Base-by-base conservation (phyloP, 2,888 invertebrate genomes). In the Branchellion lobata region DNA sequence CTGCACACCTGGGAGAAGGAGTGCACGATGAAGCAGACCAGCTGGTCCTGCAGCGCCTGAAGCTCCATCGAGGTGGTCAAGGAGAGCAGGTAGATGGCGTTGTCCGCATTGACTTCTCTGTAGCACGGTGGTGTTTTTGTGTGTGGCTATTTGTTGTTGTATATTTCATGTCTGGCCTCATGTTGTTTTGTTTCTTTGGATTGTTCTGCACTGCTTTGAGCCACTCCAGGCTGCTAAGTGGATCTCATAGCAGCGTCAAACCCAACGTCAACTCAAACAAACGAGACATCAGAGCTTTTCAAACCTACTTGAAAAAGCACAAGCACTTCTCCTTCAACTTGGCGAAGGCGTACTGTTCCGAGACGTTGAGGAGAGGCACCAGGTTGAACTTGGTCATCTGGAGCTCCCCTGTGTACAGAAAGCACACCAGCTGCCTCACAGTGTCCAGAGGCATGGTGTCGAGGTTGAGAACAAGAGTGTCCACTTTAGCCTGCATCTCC, bases 271-370 rank as follows among this genome's bases (percentile, higher is more conserved):
- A n/a, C n/a, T n/a, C n/a, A n/a, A n/a, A n/a, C n/a, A n/a, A n/a
- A n/a, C n/a, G n/a, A n/a, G n/a, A n/a, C n/a, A n/a, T n/a, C n/a
- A n/a, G n/a, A n/a, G n/a, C n/a, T n/a, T n/a, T n/a, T n/a, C n/a
- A 47, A 14, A 47, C 73, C 36, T n/a, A 77, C 77, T 65, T 77
- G 77, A 77, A 77, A 34, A 77, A 77, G 24, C 61, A 31, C 61
- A 77, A 29, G 33, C 77, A 77, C 33, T 33, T 65, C n/a, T 65
- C 24, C 31, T 77, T 61, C 31, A 77, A 57, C 1, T 11, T n/a
- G 11, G 33, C n/a, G 61, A 77, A 77, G 65, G 34, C 29, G 21
- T 77, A 77, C 65, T 77, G 77, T 33, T 77, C 77, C n/a, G 77
- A 57, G n/a, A 77, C 34, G 77, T 77, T 77, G 65, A 77, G 77